Conservation (phyloP, 2,113 vertebrate genomes). For the Sitta europaea region DNA sequence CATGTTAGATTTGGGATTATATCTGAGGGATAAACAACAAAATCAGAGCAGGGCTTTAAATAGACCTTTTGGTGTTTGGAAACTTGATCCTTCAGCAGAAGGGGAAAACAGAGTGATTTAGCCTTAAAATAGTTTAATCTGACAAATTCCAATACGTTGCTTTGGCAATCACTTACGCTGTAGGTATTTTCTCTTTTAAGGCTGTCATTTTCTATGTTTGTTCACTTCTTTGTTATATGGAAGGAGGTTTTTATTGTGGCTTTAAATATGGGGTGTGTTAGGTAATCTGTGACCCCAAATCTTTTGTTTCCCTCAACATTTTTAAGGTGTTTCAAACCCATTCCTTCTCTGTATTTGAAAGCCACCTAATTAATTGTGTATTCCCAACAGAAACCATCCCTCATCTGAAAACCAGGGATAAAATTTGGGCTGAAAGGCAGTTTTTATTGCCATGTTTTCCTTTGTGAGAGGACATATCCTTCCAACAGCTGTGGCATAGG, state of each 20-base stretch:
- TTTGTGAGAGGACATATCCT: background rate
- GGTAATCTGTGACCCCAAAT: background rate
- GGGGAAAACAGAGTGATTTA: background rate
- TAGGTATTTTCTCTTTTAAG: background rate
- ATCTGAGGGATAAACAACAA: background rate
- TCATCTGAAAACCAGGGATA: background rate
- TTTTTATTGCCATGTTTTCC: background rate
- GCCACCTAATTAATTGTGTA: background rate
- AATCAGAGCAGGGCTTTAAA: background rate
- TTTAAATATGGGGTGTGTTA: background rate
- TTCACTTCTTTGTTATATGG: background rate
- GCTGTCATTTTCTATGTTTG: background rate
- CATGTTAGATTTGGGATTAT: background rate
- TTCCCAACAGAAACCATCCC: background rate
- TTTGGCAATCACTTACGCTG: background rate
- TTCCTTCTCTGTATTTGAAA: background rate
- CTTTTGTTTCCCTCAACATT: background rate
- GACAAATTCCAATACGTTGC: background rate
- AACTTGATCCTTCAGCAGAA: background rate
- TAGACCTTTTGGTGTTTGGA: background rate
- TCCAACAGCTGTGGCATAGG: background rate
- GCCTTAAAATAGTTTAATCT: background rate
- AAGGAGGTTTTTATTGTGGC: background rate
- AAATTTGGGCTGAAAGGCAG: background rate
- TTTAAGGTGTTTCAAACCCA: background rate